Base-by-base conservation (phyloP, 2,797 vertebrate genomes). In the Echiichthys vipera region DNA sequence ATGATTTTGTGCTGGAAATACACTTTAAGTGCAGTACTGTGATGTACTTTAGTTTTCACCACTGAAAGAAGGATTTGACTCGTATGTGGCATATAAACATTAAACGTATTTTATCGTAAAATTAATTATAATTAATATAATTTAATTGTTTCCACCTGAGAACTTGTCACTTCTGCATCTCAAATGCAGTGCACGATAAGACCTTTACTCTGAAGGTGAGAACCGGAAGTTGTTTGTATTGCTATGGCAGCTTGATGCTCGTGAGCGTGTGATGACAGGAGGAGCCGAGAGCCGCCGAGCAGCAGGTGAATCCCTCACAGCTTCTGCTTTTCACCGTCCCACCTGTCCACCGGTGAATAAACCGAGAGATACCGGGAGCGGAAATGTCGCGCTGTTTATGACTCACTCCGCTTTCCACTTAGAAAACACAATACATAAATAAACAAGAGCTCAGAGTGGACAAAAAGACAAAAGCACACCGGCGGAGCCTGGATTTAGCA, bases 301-400 rank as follows among this genome's bases (percentile, higher is more conserved):
- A 68, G 75, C 91, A 92, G 92, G 93, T 94, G 90, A 85, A 88
- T 86, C 69, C 76, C 70, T 69, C 37, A 57, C 50, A 51, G 40
- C 49, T 25, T 20, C 10, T 7, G 9, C 1, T 71, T 71, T 58
- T 71, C 2, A 40, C 18, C 12, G 49, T 69, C 58, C 17, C 68
- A 80, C 80, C 78, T 65, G 58, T 76, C 40, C n/a, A 20, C 4
- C 22, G 5, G 0, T 1, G 4, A 36, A 36, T 5, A 36, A 58
- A 53, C 56, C 20, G 5, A 18, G 1, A 13, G 6, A 47, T 11
- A 47, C 15, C 5, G 15, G 3, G 20, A 37, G 54, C 2, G 5
- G 7, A 49, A 10, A 81, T 81, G 83, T 54, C 5, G 11, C 14
- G n/a, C n/a, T 12, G 14, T 11, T 0, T 13, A 3, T 62, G 50